Conservation (phyloP, 2,888 invertebrate genomes). For the Agrenia bidenticulata region DNA sequence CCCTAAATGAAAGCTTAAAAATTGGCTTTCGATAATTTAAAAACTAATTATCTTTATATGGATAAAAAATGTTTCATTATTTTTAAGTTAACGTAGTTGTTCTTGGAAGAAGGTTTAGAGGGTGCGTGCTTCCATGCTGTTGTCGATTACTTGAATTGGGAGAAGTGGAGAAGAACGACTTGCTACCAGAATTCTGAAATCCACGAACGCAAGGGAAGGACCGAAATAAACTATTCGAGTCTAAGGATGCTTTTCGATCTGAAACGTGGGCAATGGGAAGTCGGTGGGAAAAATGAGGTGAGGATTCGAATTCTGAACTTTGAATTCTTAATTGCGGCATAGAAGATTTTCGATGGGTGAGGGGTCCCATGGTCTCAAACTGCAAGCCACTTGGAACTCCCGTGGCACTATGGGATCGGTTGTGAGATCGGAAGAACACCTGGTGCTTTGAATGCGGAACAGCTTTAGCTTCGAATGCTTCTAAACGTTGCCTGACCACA, state of each 20-base stretch:
- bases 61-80: not conserved
- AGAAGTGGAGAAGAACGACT: conserved; percentile 40
- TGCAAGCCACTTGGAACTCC: conserved; percentile 38
- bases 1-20: not conserved
- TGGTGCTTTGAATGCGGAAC: conserved; percentile 45
- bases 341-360: conserved; percentile 50
- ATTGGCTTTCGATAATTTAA: not conserved
- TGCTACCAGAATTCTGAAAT: conserved; percentile 43
- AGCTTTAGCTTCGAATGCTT: conserved; percentile 82
- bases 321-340: conserved; percentile 45
- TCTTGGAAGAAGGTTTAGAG: conserved; percentile 76
- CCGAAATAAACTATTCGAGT: conserved; percentile 47
- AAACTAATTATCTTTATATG: conserved; percentile 1
- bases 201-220: conserved; percentile 50
- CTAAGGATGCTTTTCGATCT: conserved; percentile 50
- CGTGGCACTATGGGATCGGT: conserved; percentile 51
- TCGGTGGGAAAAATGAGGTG: conserved; percentile 36
- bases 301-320: conserved; percentile 33
- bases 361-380: conserved; percentile 34
- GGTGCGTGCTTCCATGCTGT: conserved; percentile 88
- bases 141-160: conserved; percentile 57
- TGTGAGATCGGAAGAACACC: conserved; percentile 46
- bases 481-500: conserved; percentile 80
- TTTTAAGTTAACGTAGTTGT: conserved; percentile 23
- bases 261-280: conserved; percentile 36